Percentiles rank a stretch among this genome's conserved stretches.
These are phyloP conservation scores for Sakesphorus luctuosus DNA, from an alignment of 2,113 vertebrate species.

Conservation along the genomic window DNA sequence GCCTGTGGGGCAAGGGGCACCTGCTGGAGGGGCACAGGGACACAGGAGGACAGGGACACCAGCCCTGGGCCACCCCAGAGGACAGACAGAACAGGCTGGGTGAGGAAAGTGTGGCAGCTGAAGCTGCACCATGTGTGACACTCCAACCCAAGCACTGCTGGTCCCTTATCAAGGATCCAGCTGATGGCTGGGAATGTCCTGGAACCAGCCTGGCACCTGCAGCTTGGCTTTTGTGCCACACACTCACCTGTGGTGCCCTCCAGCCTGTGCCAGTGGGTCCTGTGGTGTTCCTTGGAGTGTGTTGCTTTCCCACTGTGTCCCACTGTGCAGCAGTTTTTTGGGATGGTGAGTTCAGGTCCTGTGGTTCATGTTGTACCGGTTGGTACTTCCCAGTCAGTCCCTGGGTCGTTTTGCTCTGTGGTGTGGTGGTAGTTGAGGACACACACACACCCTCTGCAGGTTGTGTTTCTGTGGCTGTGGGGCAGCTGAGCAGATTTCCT, in stretches of 20 bases:
- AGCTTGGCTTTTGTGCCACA: not conserved
- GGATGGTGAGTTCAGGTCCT: not conserved
- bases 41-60: not conserved
- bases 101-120: accelerated
- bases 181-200: not conserved
- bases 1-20: not conserved
- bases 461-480: not conserved
- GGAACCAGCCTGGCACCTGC: not conserved
- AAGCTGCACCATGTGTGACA: not conserved
- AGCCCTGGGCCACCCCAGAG: not conserved
- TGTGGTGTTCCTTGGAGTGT: not conserved
- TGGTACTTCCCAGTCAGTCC: not conserved
- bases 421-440: not conserved
- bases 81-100: not conserved
- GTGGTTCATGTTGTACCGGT: not conserved
- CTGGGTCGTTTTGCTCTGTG: not conserved
- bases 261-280: not conserved
- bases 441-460: not conserved
- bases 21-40: not conserved
- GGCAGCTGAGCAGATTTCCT: not conserved
- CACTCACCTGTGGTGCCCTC: not conserved
- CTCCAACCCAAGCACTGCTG: not conserved
- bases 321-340: accelerated
- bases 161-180: not conserved
- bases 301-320: not conserved